phyloP scores from a whole-genome alignment of 2,888 invertebrate genomes.

The Glyphotaelius pellucidus region DNA sequence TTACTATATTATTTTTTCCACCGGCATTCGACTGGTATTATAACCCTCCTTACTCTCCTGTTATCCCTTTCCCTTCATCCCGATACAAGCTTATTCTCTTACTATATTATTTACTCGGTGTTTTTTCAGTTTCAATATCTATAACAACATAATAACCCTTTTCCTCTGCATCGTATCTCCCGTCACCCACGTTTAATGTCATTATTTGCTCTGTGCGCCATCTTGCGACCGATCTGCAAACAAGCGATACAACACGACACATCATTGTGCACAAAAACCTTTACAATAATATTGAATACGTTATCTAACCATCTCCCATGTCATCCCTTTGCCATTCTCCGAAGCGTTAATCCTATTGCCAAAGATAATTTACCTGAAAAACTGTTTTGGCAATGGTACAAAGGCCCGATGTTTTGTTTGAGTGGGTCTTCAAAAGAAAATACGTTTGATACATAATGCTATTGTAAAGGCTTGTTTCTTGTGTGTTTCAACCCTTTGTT shows the following conservation, averaged over 20 bases:
- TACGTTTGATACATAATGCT: neutral
- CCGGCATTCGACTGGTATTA: too few relatives aligned
- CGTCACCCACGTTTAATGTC: constrained; percentile 45
- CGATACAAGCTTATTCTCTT: neutral
- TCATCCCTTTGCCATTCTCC: constrained; percentile 20
- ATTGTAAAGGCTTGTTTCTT: neutral
- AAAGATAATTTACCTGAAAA: constrained; percentile 13
- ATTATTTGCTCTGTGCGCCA: constrained; percentile 51
- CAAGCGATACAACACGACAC: constrained; percentile 32
- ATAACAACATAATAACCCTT: neutral
- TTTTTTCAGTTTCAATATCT: neutral
- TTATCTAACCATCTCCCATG: neutral
- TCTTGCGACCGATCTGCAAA: constrained; percentile 53
- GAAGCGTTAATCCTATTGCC: constrained; percentile 14
- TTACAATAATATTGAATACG: constrained; percentile 22
- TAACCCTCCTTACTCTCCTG: too few relatives aligned
- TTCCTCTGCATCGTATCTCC: neutral
- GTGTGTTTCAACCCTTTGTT: neutral
- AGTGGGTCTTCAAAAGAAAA: neutral
- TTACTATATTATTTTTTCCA: too few relatives aligned
- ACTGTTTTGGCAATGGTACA: constrained; percentile 1
- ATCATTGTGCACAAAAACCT: neutral
- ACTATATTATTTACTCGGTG: neutral
- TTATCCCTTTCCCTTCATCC: neutral
- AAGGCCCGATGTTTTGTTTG: neutral